These are phyloP conservation scores for Zaprionus nigranus DNA, from an alignment of 1,140 invertebrate genomes.

Conservation along the genomic window DNA sequence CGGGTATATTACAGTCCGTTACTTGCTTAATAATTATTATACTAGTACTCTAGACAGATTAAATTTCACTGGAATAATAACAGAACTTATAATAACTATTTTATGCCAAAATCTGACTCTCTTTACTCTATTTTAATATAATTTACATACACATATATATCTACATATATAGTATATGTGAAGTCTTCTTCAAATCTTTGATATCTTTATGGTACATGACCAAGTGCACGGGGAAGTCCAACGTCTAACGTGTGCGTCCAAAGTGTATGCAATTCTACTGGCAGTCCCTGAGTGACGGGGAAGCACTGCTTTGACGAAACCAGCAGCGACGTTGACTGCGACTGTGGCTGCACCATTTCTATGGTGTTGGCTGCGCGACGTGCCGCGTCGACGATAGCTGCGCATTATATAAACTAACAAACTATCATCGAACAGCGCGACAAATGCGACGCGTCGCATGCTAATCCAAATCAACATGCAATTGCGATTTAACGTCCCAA, in stretches of 20 bases:
- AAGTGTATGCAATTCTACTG: slow-evolving; percentile 14
- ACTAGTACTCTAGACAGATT: too few species aligned
- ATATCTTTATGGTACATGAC: background rate
- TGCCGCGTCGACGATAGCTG: slow-evolving; percentile 1
- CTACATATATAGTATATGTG: too few species aligned
- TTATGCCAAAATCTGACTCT: too few species aligned
- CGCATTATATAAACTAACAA: slow-evolving; percentile 64
- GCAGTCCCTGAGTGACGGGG: slow-evolving; percentile 42
- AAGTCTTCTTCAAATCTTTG: background rate
- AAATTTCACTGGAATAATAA: too few species aligned
- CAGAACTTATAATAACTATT: too few species aligned
- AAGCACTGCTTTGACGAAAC: slow-evolving; percentile 35
- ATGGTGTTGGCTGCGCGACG: background rate
- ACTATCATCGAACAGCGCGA: slow-evolving; percentile 40
- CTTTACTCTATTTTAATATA: too few species aligned
- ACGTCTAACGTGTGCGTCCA: background rate
- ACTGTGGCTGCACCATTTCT: background rate
- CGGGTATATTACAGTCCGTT: too few species aligned
- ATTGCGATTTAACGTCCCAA: slow-evolving; percentile 59
- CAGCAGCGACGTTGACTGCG: background rate
- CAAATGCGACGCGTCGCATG: slow-evolving; percentile 39
- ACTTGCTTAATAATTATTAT: too few species aligned
- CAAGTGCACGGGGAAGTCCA: background rate
- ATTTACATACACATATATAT: too few species aligned
- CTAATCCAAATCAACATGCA: slow-evolving; percentile 70